A percentile compares a stretch with the other conserved stretches of the same genome.
Conservation (phyloP, 2,113 vertebrate genomes). For the Oncorhynchus keta region DNA sequence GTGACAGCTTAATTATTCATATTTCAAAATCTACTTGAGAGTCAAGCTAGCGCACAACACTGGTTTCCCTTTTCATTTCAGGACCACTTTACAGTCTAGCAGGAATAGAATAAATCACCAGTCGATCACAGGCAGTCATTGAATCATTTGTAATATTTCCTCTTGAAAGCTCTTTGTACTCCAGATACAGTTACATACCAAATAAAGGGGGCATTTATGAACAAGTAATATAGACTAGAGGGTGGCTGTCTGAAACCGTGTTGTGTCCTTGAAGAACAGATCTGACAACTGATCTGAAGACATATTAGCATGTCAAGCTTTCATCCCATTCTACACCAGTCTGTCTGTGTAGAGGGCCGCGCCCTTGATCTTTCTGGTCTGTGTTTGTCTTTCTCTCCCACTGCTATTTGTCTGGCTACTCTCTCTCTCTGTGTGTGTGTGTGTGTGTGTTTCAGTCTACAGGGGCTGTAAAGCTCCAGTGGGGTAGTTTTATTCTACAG, state of each 20-base stretch:
- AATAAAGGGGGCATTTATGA: background rate
- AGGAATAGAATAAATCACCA: no score
- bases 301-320: background rate
- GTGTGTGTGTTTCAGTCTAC: background rate
- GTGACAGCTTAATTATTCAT: conserved; percentile 59
- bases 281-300: background rate
- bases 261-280: no score
- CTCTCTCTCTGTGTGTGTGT: conserved; percentile 4
- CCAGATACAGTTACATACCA: background rate
- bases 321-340: background rate
- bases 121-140: background rate
- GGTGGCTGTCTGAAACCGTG: no score
- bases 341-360: background rate
- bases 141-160: no score
- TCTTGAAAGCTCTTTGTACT: conserved; percentile 32
- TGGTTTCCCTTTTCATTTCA: no score
- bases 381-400: background rate
- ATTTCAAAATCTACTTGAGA: no score
- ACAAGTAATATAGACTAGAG: background rate
- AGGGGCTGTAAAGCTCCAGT: no score
- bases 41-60: no score
- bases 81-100: no score
- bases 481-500: no score
- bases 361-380: background rate
- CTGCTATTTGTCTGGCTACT: background rate